Evolutionary conservation across 2,888 invertebrate species (phyloP).

Genomic region (Caenorhabditis sp.): DNA sequence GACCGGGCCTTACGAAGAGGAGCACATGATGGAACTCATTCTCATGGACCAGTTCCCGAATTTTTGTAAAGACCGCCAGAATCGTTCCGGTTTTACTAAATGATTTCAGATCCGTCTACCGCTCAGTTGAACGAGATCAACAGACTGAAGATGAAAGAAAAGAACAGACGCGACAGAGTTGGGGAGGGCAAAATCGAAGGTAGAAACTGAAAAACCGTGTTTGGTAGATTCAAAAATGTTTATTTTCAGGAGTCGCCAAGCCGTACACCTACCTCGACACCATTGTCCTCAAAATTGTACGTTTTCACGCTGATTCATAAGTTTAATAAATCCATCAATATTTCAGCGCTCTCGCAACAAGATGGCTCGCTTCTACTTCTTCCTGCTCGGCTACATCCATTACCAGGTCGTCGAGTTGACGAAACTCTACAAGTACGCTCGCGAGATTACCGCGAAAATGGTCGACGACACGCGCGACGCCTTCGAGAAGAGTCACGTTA

Average conservation of each 20-base stretch:
- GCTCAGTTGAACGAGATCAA: neutral
- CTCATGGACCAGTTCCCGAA: neutral
- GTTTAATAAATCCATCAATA: too few species aligned
- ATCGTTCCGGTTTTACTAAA: neutral
- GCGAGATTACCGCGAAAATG: neutral
- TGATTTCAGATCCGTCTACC: neutral
- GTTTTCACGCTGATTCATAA: neutral
- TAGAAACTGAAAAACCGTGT: neutral
- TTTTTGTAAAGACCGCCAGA: neutral
- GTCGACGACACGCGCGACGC: neutral
- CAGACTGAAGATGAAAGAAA: neutral
- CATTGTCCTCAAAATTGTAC: neutral
- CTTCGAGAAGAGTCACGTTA: too few species aligned
- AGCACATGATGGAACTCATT: neutral
- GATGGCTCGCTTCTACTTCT: neutral
- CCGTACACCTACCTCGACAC: neutral
- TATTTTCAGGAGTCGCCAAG: neutral
- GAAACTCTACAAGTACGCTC: neutral
- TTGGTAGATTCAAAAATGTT: neutral
- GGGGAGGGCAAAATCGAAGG: neutral
- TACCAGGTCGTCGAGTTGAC: neutral
- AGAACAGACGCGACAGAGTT: neutral
- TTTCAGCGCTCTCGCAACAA: slow-evolving; percentile 1
- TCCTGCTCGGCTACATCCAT: neutral
- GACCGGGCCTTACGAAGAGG: neutral